Percentiles rank a stretch among this genome's conserved stretches.
phyloP scores from a whole-genome alignment of 2,888 invertebrate genomes.

The Deilephila porcellus region DNA sequence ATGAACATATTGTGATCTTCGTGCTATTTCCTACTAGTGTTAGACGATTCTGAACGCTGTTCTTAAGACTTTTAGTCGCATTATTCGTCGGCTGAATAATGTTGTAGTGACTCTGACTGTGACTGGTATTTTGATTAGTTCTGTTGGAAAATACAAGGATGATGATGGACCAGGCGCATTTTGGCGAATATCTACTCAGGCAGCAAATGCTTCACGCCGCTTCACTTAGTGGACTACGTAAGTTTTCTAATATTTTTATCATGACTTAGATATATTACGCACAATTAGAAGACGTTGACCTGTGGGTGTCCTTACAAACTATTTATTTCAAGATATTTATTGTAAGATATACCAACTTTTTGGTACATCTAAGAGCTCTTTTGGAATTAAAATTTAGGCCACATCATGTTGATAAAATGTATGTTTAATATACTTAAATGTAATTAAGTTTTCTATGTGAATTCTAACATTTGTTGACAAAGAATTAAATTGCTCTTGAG shows the following conservation, averaged over 20 bases:
- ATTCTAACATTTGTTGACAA: background rate
- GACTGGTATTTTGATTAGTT: constrained; percentile 53
- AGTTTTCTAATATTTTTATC: constrained; percentile 48
- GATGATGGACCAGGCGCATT: constrained; percentile 83
- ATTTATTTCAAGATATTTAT: no score
- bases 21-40: constrained; percentile 49
- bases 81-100: constrained; percentile 56
- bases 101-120: constrained; percentile 66
- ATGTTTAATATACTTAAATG: no score
- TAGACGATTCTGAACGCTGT: constrained; percentile 44
- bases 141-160: constrained; percentile 52
- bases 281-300: background rate
- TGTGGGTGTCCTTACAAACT: background rate
- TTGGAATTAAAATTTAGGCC: no score
- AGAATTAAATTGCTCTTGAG: background rate
- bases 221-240: constrained; percentile 76
- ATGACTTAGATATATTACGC: background rate
- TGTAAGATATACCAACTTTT: no score
- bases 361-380: no score
- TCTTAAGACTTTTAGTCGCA: constrained; percentile 43
- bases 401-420: no score
- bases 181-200: constrained; percentile 79
- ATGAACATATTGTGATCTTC: constrained; percentile 68
- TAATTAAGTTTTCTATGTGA: background rate
- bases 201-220: constrained; percentile 82